Percentiles rank a stretch among this genome's conserved stretches.
Evolutionary conservation across 2,888 invertebrate genomes (phyloP).

Genomic region (Mactromeris polynyma): DNA sequence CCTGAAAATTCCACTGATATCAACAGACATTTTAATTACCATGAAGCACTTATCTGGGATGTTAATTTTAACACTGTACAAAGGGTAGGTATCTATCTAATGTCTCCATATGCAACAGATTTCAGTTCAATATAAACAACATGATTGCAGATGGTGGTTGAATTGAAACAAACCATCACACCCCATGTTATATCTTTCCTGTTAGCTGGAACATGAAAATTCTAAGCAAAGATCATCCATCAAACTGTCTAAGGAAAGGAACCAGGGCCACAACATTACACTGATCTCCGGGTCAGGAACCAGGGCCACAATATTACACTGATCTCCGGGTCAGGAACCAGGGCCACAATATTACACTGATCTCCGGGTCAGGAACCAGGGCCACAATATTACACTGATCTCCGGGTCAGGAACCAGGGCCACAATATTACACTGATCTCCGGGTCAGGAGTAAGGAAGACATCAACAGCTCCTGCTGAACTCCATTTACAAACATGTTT

Average conservation of each 20-base stretch:
- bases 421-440: background rate
- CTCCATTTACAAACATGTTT: background rate
- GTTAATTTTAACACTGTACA: background rate
- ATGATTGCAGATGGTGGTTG: background rate
- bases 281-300: background rate
- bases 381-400: background rate
- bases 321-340: background rate
- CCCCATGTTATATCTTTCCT: background rate
- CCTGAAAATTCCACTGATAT: too few species aligned
- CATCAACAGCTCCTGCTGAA: background rate
- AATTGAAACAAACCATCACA: conserved; percentile 3
- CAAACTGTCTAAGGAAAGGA: background rate
- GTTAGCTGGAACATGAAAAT: background rate
- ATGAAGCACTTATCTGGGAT: background rate
- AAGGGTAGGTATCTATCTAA: background rate
- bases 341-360: background rate
- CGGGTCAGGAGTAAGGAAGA: background rate
- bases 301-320: background rate
- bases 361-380: background rate
- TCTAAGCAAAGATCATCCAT: background rate
- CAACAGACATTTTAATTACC: background rate
- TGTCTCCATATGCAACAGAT: background rate
- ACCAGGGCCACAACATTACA: background rate
- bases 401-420: background rate
- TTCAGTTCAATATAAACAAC: background rate